Evolutionary conservation across 2,113 vertebrate genomes (phyloP).

Genomic region (Varanus salvator): DNA sequence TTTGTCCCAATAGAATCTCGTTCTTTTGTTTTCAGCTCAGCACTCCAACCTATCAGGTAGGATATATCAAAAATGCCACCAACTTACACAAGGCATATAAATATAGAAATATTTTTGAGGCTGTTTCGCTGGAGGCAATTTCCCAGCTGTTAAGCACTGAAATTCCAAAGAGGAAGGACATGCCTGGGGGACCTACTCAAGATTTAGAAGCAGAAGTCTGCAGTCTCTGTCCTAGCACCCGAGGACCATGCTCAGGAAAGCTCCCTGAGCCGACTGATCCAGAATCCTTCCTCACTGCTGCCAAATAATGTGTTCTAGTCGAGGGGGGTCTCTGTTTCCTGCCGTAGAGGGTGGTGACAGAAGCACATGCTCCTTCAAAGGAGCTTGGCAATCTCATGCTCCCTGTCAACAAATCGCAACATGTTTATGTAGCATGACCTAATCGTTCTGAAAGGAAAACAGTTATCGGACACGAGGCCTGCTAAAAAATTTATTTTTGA

Average conservation of each 20-base stretch:
- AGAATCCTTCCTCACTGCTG: background rate
- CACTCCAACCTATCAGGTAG: background rate
- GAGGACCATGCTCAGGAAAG: background rate
- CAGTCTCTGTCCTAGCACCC: background rate
- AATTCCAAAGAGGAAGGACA: background rate
- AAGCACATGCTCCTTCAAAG: background rate
- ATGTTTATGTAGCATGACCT: background rate
- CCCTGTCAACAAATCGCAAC: slow-evolving; percentile 4
- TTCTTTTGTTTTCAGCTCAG: too few relatives aligned
- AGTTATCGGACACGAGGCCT: slow-evolving; percentile 16
- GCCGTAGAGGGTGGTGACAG: background rate
- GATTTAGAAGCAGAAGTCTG: background rate
- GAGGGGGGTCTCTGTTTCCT: background rate
- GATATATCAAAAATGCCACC: background rate
- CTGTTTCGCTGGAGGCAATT: background rate
- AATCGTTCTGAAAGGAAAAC: slow-evolving; percentile 25
- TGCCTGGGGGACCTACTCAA: background rate
- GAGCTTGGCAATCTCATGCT: background rate
- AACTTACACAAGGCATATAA: background rate
- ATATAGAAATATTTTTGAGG: background rate
- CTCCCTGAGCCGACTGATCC: background rate
- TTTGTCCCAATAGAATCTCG: too few relatives aligned
- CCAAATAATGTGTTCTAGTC: background rate
- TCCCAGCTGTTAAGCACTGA: background rate
- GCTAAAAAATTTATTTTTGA: slow-evolving; percentile 57